These are phyloP conservation scores for Craniophora ligustri DNA, from an alignment of 2,888 invertebrate genomes.

Conservation along the genomic window DNA sequence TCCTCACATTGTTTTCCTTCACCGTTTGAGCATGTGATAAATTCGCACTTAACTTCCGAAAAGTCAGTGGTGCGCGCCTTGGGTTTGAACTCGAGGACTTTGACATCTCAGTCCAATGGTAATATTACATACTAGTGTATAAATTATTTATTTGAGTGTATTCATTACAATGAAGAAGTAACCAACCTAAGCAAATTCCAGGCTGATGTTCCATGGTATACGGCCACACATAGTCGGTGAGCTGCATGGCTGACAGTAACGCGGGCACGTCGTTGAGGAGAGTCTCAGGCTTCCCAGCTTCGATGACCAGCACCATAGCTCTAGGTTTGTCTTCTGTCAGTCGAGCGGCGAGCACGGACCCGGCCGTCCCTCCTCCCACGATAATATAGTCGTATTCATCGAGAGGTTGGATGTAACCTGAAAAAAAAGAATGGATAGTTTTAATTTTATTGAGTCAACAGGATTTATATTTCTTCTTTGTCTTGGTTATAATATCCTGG, in stretches of 20 bases:
- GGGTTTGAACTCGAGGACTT: too few relatives aligned
- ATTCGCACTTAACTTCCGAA: too few relatives aligned
- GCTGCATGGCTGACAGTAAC: conserved; percentile 87
- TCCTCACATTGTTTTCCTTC: too few relatives aligned
- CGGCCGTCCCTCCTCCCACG: conserved; percentile 92
- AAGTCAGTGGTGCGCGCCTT: too few relatives aligned
- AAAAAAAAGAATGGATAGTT: conserved; percentile 38
- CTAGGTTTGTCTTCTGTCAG: conserved; percentile 89
- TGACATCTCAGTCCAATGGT: too few relatives aligned
- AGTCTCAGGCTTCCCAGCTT: conserved; percentile 87
- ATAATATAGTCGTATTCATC: conserved; percentile 91
- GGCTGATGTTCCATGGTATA: conserved; percentile 89
- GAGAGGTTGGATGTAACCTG: conserved; percentile 68
- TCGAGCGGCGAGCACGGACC: conserved; percentile 91
- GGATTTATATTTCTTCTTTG: too few relatives aligned
- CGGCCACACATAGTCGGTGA: conserved; percentile 90
- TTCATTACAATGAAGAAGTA: too few relatives aligned
- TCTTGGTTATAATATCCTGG: background rate
- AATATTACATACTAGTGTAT: too few relatives aligned
- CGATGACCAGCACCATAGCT: conserved; percentile 90
- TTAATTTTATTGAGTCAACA: too few relatives aligned
- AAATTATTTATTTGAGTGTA: too few relatives aligned
- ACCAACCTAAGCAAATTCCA: conserved; percentile 85
- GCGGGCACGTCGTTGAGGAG: conserved; percentile 89
- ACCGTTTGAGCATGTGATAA: too few relatives aligned